phyloP scores from a whole-genome alignment of 2,113 vertebrate species.

The Sceloporus undulatus region DNA sequence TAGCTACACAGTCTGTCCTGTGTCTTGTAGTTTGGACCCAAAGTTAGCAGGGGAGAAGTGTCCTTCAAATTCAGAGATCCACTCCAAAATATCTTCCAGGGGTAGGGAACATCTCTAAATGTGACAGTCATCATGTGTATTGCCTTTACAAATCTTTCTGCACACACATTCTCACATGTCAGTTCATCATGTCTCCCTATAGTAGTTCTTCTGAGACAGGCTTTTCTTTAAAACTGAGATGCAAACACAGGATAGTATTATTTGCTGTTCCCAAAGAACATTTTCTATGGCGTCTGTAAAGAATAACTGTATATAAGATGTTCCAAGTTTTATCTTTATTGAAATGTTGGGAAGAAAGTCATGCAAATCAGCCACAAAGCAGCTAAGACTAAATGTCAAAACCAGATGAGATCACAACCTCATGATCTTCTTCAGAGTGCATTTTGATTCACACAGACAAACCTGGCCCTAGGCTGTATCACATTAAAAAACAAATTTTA shows the following conservation, averaged over 20 bases:
- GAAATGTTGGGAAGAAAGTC: accelerated
- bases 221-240: neutral
- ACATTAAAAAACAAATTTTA: neutral
- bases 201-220: constrained; percentile 1
- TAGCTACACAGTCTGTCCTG: neutral
- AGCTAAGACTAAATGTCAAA: neutral
- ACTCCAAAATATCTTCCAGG: neutral
- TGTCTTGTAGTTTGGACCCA: neutral
- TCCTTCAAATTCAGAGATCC: too few relatives aligned
- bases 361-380: neutral
- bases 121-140: neutral
- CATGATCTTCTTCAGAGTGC: neutral
- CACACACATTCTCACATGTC: neutral
- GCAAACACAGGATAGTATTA: neutral
- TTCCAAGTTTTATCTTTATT: neutral
- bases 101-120: neutral
- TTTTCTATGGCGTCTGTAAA: constrained; percentile 20
- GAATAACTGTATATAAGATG: neutral
- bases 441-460: neutral
- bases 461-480: neutral
- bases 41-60: too few relatives aligned
- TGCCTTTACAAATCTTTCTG: neutral
- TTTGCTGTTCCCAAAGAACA: neutral
- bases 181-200: neutral
- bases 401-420: neutral